Evolutionary conservation across 2,888 invertebrate species (phyloP), one percentile per base, ranked within the genome.

Genomic region (Furcula furcula): DNA sequence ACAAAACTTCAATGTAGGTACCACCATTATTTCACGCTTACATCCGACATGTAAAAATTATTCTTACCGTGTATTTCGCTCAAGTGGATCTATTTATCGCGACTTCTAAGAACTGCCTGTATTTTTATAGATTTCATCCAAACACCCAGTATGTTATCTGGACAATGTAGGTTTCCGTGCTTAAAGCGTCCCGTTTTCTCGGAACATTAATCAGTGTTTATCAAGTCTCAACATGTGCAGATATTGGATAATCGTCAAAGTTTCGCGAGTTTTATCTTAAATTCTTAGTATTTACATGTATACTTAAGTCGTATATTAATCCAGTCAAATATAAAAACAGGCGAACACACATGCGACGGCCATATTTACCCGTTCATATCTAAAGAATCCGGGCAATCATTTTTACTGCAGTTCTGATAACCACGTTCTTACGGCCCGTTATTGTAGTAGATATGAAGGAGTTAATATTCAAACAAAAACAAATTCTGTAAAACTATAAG

Each of bases 281-380:
- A 28, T 36, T 34, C 40, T 49, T 42, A 31, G 31, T 47, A 53
- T 40, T 36, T 40, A 46, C 31, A 55, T 36, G 37, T 40, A 35
- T 41, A 35, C 3, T 15, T 38, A 53, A 55, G 28, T 51, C 37
- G 51, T 48, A 47, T 32, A 45, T 48, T 45, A 51, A 46, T 54
- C 46, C 45, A 58, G 43, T 55, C 51, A 46, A 46, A 42, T 48
- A 39, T 35, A 22, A 29, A 34, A 48, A 43, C 35, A 50, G 29
- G 53, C 43, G 40, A 56, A 58, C 54, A 58, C 55, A 53, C 58
- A 58, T 58, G 58, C 58, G 39, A 54, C 37, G 35, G 48, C 36
- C 55, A 54, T 52, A 56, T 54, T 54, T 46, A 41, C 37, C 32
- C 40, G 45, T 23, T 36, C 34, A 28, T 31, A 31, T 40, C 25